Conservation (phyloP, 2,888 invertebrate species). For the Synanthedon tipuliformis region DNA sequence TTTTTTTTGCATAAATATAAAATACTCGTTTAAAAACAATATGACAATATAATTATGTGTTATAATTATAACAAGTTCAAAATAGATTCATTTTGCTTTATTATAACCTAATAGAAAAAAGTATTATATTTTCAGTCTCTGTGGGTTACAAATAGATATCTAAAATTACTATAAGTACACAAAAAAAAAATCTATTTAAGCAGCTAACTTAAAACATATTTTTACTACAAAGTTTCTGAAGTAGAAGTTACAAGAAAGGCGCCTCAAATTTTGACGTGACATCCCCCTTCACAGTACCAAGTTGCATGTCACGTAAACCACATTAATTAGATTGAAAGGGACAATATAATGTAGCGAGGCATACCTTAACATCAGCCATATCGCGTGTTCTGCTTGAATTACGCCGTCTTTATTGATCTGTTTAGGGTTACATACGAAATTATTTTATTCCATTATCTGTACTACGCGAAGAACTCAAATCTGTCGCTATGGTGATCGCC, state of each 20-base stretch:
- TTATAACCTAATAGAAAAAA: no score
- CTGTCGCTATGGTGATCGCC: constrained; percentile 36
- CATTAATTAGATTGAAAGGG: constrained; percentile 52
- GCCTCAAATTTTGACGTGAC: constrained; percentile 17
- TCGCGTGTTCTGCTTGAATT: constrained; percentile 57
- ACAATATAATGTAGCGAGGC: constrained; percentile 19
- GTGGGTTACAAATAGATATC: no score
- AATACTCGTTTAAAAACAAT: no score
- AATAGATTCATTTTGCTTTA: no score
- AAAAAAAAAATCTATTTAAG: no score
- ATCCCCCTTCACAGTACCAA: constrained; percentile 9
- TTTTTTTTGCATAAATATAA: no score
- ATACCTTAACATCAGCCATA: constrained; percentile 58
- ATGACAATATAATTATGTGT: no score
- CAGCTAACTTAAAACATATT: no score
- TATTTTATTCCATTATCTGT: constrained; percentile 55
- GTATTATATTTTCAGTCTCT: no score
- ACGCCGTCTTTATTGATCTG: constrained; percentile 54
- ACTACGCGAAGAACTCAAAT: constrained; percentile 36
- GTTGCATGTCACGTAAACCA: constrained; percentile 44
- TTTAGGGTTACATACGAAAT: constrained; percentile 46
- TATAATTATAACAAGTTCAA: no score
- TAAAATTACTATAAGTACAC: no score
- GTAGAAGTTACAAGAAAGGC: constrained; percentile 8
- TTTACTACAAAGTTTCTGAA: no score